Percentiles rank a stretch among this genome's conserved stretches.
phyloP scores from a whole-genome alignment of 1,140 invertebrate genomes.

The Drosophila azteca region DNA sequence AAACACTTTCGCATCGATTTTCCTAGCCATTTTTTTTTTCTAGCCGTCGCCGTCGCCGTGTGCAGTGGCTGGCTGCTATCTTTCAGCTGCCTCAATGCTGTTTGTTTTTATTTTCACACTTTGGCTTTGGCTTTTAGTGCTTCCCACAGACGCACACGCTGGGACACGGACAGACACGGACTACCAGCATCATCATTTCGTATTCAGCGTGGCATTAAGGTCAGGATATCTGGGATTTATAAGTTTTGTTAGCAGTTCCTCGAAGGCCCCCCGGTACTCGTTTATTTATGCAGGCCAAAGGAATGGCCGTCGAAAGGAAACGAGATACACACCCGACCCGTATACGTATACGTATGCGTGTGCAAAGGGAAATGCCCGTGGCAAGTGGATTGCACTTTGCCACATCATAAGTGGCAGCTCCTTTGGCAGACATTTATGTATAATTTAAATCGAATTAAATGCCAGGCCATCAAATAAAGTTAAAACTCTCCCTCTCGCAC shows the following conservation, averaged over 20 bases:
- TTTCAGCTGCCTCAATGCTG: constrained; percentile 55
- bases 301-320: constrained; percentile 11
- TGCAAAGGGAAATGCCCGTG: constrained; percentile 5
- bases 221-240: constrained; percentile 82
- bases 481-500: constrained; percentile 2
- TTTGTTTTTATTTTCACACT: constrained; percentile 71
- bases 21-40: constrained; percentile 33
- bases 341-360: too few species aligned
- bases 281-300: constrained; percentile 67
- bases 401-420: constrained; percentile 59
- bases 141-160: constrained; percentile 19
- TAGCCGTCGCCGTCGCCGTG: neutral
- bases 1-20: constrained; percentile 76
- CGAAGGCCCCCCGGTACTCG: constrained; percentile 36
- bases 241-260: constrained; percentile 74
- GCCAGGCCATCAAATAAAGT: constrained; percentile 41
- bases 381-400: constrained; percentile 49
- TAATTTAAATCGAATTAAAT: constrained; percentile 66
- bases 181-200: constrained; percentile 69
- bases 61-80: constrained; percentile 39
- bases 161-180: constrained; percentile 13
- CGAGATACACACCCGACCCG: neutral
- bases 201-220: constrained; percentile 79
- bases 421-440: constrained; percentile 22
- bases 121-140: constrained; percentile 57